Percentiles rank a stretch among this genome's conserved stretches.
Conservation (phyloP, 2,113 vertebrate species). For the Phalacrocorax brasilianus region DNA sequence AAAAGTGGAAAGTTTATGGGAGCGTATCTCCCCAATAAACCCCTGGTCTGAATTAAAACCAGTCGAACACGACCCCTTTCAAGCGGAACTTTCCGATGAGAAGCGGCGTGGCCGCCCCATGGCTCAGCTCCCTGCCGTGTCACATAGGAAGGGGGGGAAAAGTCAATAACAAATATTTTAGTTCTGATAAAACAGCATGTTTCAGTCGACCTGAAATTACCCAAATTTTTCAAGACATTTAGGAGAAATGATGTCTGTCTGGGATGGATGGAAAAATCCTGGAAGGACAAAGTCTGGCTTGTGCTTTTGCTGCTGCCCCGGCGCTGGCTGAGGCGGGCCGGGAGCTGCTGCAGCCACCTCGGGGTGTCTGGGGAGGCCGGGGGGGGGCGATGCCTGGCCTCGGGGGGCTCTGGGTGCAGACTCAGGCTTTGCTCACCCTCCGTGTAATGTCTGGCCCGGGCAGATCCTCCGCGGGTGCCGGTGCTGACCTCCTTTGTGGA, state of each 20-base stretch:
- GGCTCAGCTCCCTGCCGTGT: neutral
- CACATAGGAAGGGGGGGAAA: no score
- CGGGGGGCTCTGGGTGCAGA: neutral
- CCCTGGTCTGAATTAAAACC: neutral
- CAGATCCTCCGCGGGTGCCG: constrained; percentile 58
- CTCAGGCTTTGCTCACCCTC: fast-evolving
- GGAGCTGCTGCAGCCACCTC: neutral
- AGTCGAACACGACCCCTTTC: neutral
- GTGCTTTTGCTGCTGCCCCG: neutral
- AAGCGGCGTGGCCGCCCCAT: fast-evolving
- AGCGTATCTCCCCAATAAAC: fast-evolving
- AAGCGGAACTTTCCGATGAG: neutral
- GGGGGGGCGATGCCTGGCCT: no score
- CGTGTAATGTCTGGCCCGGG: fast-evolving
- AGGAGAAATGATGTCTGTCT: neutral
- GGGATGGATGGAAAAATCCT: neutral
- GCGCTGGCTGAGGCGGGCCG: neutral
- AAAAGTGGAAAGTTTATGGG: neutral
- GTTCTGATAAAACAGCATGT: neutral
- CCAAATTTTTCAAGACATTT: neutral
- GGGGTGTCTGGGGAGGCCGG: neutral
- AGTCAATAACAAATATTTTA: neutral
- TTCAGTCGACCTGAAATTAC: neutral
- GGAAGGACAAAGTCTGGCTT: neutral
- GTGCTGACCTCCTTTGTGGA: constrained; percentile 61